Evolutionary conservation across 2,113 vertebrate species (phyloP), one percentile per base, ranked within the genome.

Genomic region (Hymenochirus boettgeri): DNA sequence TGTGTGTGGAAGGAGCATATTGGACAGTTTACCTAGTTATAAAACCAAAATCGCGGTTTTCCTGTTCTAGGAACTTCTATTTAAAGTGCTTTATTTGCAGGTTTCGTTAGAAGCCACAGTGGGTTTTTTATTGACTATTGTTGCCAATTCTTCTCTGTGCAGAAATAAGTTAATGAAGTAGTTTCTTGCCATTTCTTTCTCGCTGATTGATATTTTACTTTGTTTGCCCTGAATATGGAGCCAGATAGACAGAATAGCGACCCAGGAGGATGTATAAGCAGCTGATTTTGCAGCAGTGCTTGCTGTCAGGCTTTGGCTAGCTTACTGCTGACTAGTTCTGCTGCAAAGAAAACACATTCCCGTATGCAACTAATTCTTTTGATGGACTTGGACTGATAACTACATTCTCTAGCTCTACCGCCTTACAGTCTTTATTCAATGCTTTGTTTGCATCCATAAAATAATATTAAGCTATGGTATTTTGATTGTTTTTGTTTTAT

Each of bases 281-380:
- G 39, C 37, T 64, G 62, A 64, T 64, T 56, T 45, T 33, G 54
- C 62, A 46, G 39, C 62, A 56, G 56, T 56, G 35, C 35, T 47
- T 64, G 62, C 35, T 64, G 62, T 63, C 37, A 56, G 26, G 51
- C 29, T 64, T 64, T 64, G 62, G 62, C 62, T 56, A 19, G 18
- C 22, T 31, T 39, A 18, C 31, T 64, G 62, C 62, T 64, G 62
- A 64, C 62, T 64, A 52, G 61, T 63, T 63, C n/a, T 63, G 61
- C 50, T 63, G 61, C 37, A 63, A 50, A 51, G 48, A 63, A 54
- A 15, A 54, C 39, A 45, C 42, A 55, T 64, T 39, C 62, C 62
- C 54, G 22, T 47, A 39, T 64, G 62, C 39, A 35, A 56, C 25
- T 56, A 47, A 56, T 64, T 47, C 42, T 7, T 6, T 5, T 42